Percentiles rank a stretch among this genome's conserved stretches.
Conservation (phyloP, 2,888 invertebrate species). For the Ischnus inquisitorius region DNA sequence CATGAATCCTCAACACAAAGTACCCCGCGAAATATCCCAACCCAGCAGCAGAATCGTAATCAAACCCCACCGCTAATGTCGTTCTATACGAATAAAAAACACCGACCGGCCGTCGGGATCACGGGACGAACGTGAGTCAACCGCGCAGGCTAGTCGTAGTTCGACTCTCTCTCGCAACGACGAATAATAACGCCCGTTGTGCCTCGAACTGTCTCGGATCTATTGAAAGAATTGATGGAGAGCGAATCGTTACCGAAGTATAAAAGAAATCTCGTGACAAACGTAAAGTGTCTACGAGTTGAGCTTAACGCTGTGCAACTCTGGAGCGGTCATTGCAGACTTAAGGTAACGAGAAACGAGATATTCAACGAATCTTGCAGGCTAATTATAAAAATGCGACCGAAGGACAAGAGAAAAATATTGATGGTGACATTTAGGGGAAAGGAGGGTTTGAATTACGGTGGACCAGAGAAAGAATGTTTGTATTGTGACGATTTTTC, state of each 20-base stretch:
- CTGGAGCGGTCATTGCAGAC: conserved; percentile 97
- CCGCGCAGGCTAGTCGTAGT: conserved; percentile 81
- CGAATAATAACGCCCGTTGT: conserved; percentile 71
- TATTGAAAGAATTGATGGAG: conserved; percentile 89
- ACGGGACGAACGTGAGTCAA: conserved; percentile 78
- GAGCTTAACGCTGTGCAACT: conserved; percentile 97
- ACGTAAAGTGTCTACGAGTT: conserved; percentile 94
- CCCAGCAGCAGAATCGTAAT: conserved; percentile 77
- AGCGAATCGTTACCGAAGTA: conserved; percentile 95
- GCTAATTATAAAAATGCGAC: conserved; percentile 98
- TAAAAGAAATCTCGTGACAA: conserved; percentile 96
- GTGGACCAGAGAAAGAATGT: conserved; percentile 98
- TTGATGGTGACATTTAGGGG: conserved; percentile 98
- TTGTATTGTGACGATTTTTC: no score
- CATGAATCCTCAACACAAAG: conserved; percentile 81
- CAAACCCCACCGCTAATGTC: conserved; percentile 68
- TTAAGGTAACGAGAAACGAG: conserved; percentile 92
- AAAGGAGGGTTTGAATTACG: conserved; percentile 99
- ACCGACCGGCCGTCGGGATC: conserved; percentile 78
- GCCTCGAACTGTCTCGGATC: conserved; percentile 85
- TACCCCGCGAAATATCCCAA: conserved; percentile 81
- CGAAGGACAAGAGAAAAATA: conserved; percentile 97
- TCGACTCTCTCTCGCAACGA: conserved; percentile 76
- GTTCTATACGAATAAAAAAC: conserved; percentile 85
- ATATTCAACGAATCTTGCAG: conserved; percentile 92